Base-by-base conservation (phyloP, 2,797 vertebrate genomes). In the Argyrosomus regius region DNA sequence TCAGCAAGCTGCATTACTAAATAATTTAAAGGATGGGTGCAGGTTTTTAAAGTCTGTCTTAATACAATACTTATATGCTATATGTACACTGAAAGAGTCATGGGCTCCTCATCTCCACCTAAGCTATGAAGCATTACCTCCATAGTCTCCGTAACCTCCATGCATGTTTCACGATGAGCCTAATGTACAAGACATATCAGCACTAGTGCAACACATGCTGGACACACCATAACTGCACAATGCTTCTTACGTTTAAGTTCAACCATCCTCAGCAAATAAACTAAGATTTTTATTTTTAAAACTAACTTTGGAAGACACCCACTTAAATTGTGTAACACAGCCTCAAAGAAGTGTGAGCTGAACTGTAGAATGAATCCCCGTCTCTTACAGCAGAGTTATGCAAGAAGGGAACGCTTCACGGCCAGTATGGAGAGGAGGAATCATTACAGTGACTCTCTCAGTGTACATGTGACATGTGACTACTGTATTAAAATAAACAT, bases 401-500 rank as follows among this genome's bases (percentile, higher is more conserved):
- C 24, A 0, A n/a, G 16, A 9, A 56, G 46, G 26, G 20, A n/a
- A 35, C 52, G 12, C 16, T 57, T 46, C 14, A 49, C 2, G 3
- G 13, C 22, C 24, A 73, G 70, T 53, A 45, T 39, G 22, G 28
- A 61, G 48, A 66, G 31, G n/a, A 72, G 35, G 41, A 26, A 35
- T 6, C 50, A 43, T 45, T 54, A 45, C 39, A 48, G 26, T 59
- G 26, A 48, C 24, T 62, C 26, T 62, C n/a, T 24, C 12, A 49
- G 22, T 1, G 13, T 53, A 18, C 3, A 43, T 24, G 14, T 66
- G 49, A 10, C 13, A 22, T 50, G 9, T 64, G 26, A n/a, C 10
- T 35, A 14, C 18, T 50, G 17, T 39, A 46, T 26, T 18, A 43
- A 60, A 5, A 22, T 60, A n/a, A 31, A 39, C 13, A 7, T 8